Evolutionary conservation across 2,113 vertebrate genomes (phyloP).

Genomic region (Dicrurus megarhynchus): DNA sequence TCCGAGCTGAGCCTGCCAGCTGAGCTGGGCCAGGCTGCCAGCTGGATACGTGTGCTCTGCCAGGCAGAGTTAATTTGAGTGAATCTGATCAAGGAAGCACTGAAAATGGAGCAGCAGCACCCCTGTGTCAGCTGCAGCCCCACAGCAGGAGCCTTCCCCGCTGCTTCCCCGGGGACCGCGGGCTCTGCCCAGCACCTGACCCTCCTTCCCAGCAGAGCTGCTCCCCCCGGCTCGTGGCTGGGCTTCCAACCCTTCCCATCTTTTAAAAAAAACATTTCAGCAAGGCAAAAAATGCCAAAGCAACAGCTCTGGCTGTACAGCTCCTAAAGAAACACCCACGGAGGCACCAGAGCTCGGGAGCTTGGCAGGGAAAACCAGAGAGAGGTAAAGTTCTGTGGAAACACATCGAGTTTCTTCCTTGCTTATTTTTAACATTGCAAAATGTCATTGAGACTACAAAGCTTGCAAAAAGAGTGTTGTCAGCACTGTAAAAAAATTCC

Average conservation of each 20-base stretch:
- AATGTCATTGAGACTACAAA: slow-evolving; percentile 18
- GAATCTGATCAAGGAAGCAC: not conserved
- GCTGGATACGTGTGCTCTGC: not conserved
- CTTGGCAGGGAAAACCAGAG: slow-evolving; percentile 9
- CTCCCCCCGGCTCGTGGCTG: not conserved
- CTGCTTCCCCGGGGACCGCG: rapidly evolving
- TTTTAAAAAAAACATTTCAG: not conserved
- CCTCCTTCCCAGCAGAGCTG: not conserved
- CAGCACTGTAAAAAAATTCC: not conserved
- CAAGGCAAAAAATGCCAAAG: not conserved
- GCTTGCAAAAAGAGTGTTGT: not conserved
- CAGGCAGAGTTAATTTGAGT: not conserved
- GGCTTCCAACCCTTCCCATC: not conserved
- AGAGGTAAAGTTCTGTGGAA: slow-evolving; percentile 8
- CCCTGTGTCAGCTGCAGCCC: not conserved
- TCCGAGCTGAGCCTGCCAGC: not conserved
- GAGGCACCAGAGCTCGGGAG: not conserved
- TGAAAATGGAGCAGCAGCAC: not conserved
- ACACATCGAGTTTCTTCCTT: not conserved
- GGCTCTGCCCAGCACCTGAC: not conserved
- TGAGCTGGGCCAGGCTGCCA: not conserved
- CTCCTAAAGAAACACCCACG: slow-evolving; percentile 12
- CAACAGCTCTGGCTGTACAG: not conserved
- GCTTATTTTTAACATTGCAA: not conserved
- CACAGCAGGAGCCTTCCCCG: not conserved